Base-by-base conservation (phyloP, 2,888 invertebrate genomes). In the Sthenelais limicola region DNA sequence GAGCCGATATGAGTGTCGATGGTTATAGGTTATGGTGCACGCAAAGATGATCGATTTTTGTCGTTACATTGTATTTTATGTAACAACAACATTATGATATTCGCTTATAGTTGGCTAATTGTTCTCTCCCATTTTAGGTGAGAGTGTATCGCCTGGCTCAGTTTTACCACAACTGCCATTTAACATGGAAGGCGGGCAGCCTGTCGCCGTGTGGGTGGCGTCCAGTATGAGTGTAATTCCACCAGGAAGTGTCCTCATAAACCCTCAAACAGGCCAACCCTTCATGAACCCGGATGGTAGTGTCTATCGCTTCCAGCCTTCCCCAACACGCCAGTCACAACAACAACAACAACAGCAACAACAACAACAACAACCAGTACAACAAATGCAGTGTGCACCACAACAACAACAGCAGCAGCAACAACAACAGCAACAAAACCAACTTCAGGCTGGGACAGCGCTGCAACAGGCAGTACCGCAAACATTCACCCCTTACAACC, bases 161-260 rank as follows among this genome's bases (percentile, higher is more conserved):
- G 67, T 48, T 12, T 48, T 73, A 0, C 72, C 72, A 1, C 69
- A 67, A 15, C 74, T 73, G 28, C 67, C 77, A n/a, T 72, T 78
- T 56, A 66, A 68, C 62, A 54, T 69, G 30, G 78, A 78, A 21
- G 54, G 72, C 9, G 78, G 79, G 15, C 73, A 74, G 52, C 73
- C 73, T 0, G 43, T 79, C 43, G 74, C 75, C 3, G 69, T 79
- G 30, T 96, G 96, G 94, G 94, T 95, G 68, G 94, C 96, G 69
- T 94, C 94, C 38, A 94, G 94, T 88, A 91, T 95, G 88, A 91
- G 93, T 51, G 92, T 92, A 78, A 95, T 96, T 75, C 96, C 96
- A 68, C 91, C 92, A 72, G 96, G 96, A 75, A 94, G 95, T 81
- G 90, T 96, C 81, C 93, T 96, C 82, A 94, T 97, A 86, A 94